phyloP scores from a whole-genome alignment of 2,113 vertebrate genomes.

The Pteropus alecto region DNA sequence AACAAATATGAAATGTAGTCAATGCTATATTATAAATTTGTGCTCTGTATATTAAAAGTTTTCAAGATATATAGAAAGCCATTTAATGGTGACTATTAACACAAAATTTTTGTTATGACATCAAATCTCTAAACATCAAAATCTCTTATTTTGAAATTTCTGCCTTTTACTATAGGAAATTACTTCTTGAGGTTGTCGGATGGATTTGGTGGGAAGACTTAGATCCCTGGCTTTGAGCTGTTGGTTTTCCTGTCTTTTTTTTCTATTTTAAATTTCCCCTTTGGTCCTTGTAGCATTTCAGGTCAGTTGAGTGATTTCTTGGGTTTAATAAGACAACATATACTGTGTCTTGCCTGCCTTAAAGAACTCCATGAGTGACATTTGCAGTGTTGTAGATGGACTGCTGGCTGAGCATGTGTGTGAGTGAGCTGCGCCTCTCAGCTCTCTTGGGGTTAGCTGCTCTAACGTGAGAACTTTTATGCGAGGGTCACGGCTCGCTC shows the following conservation, averaged over 20 bases:
- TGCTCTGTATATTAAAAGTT: not conserved
- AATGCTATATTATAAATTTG: conserved; percentile 5
- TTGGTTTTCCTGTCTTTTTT: conserved; percentile 2
- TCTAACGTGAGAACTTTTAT: not conserved
- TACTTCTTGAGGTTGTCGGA: not conserved
- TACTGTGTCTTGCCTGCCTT: not conserved
- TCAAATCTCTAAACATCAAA: not conserved
- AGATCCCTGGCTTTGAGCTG: not conserved
- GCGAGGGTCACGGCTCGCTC: not conserved
- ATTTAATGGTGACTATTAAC: not conserved
- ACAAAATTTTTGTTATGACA: conserved; percentile 27
- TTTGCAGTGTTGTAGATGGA: conserved; percentile 2
- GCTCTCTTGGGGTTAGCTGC: not conserved
- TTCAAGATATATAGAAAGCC: not conserved
- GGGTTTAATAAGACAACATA: not conserved
- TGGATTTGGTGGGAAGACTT: not conserved
- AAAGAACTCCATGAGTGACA: not conserved
- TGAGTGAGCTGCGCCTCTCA: not conserved
- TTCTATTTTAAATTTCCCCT: not conserved
- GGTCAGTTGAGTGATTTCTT: not conserved
- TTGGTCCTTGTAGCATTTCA: conserved; percentile 21
- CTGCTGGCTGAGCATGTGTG: not conserved
- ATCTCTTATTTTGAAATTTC: not conserved
- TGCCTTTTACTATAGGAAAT: conserved; percentile 23
- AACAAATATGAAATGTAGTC: conserved; percentile 20